These are phyloP conservation scores for Chesias legatella DNA, from an alignment of 2,888 invertebrate genomes.

Conservation along the genomic window DNA sequence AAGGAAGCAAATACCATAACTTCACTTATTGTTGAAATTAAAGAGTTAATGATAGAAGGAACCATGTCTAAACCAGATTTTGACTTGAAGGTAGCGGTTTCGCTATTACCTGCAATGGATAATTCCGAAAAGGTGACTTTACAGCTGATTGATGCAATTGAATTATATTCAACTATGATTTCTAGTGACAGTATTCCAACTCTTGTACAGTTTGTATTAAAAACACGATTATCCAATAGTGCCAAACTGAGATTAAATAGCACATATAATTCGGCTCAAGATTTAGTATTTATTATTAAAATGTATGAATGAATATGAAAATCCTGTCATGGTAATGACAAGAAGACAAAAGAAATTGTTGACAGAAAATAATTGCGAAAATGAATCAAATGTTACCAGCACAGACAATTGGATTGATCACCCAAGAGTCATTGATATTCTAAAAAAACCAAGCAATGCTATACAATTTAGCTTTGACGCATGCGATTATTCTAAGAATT, in stretches of 20 bases:
- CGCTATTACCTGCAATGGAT: slow-evolving; percentile 5
- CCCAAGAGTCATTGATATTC: slow-evolving; percentile 22
- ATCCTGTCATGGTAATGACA: no score
- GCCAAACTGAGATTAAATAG: neutral
- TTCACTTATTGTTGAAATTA: neutral
- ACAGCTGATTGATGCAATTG: slow-evolving; percentile 7
- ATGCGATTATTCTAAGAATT: slow-evolving; percentile 7
- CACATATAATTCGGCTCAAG: no score
- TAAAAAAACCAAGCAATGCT: slow-evolving; percentile 18
- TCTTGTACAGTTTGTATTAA: slow-evolving; percentile 1
- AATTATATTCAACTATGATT: slow-evolving; percentile 7
- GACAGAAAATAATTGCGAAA: no score
- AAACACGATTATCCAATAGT: neutral
- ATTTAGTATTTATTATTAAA: no score
- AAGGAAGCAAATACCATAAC: neutral
- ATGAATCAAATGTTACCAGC: no score
- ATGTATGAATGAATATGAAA: no score
- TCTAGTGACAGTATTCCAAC: neutral
- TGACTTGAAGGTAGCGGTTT: slow-evolving; percentile 10
- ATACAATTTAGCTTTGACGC: slow-evolving; percentile 18
- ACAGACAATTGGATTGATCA: slow-evolving; percentile 22
- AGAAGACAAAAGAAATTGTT: no score
- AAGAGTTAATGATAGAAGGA: neutral
- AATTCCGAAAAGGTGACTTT: slow-evolving; percentile 3
- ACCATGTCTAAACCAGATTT: slow-evolving; percentile 1